phyloP scores from a whole-genome alignment of 1,140 invertebrate species.

The Trachymyrmex cornetzi region DNA sequence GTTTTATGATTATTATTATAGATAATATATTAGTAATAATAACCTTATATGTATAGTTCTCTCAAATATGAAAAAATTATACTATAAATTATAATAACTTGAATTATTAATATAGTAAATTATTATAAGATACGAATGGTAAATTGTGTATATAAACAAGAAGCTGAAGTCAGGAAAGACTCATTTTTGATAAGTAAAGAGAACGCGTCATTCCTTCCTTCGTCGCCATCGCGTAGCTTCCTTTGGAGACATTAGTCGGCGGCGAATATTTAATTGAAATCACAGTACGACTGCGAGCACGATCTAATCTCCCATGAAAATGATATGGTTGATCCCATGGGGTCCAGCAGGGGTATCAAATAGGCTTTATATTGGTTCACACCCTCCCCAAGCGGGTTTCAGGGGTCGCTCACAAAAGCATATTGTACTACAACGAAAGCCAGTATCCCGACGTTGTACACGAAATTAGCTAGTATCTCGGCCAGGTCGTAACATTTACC shows the following conservation, averaged over 20 bases:
- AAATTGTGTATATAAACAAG: too few species aligned
- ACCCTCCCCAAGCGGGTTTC: conserved; percentile 77
- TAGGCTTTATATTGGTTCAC: conserved; percentile 84
- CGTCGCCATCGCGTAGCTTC: conserved; percentile 1
- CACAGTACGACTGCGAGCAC: conserved; percentile 73
- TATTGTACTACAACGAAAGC: conserved; percentile 76
- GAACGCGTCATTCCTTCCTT: conserved; percentile 10
- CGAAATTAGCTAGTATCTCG: conserved; percentile 71
- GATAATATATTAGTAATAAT: too few species aligned
- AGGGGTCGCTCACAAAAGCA: conserved; percentile 78
- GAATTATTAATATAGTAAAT: too few species aligned
- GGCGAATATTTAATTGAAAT: conserved; percentile 83
- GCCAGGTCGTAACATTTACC: conserved; percentile 66
- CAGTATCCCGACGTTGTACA: conserved; percentile 66
- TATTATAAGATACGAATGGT: too few species aligned
- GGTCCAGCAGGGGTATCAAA: conserved; percentile 80
- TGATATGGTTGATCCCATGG: conserved; percentile 85
- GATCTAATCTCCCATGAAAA: conserved; percentile 85
- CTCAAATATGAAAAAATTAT: too few species aligned
- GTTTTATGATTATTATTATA: too few species aligned
- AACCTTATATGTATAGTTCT: too few species aligned
- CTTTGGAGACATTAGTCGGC: conserved; percentile 21
- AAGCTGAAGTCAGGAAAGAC: not conserved
- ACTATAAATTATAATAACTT: too few species aligned
- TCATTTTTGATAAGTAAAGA: not conserved